Base-by-base conservation (phyloP, 2,888 invertebrate species). In the Ophion slaviceki region DNA sequence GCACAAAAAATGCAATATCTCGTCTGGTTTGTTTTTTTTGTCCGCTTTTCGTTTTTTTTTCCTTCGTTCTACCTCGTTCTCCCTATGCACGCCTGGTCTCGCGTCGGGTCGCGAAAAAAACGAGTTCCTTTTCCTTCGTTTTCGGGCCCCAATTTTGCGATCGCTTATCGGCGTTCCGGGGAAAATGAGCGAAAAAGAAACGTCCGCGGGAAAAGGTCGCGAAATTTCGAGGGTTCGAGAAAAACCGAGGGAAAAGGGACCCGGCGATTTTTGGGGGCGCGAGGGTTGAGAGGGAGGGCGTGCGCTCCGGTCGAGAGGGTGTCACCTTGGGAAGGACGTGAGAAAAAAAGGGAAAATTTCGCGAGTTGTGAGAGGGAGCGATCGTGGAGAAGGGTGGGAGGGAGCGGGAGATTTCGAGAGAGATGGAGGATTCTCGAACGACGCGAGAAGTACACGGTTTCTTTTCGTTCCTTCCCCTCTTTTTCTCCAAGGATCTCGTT, bases 391-490 rank as follows among this genome's bases (percentile, higher is more conserved):
- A 86, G 80, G 87, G 87, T 3, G 17, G 36, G 17, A 2, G 36
- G n/a, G 28, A 53, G 61, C n/a, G 14, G 61, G 61, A 45, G 74
- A 62, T 45, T 61, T 57, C n/a, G n/a, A 76, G 77, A 75, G 68
- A 85, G 77, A 74, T 53, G 77, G 76, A 82, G 76, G 76, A 20
- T 79, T 90, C 89, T 81, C 90, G 90, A 91, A 92, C 90, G 91
- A 90, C 88, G 90, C 89, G 88, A 87, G 88, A 88, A 87, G 40
- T 88, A 82, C 76, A 82, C 66, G 76, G 64, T 82, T 59, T 59
- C 14, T 53, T 53, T 17, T 53, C 14, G 53, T 61, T 72, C 24
- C 87, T 82, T 82, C 72, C 86, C 67, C 71, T 53, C 70, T 87
- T 87, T 89, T 89, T 59, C 88, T 32, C n/a, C 28, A 8, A 32